Percentiles rank a stretch among this genome's conserved stretches.
Evolutionary conservation across 30 jellyfish, hydroid and myxozoan species (phyloP).

Genomic region (Pelagia noctiluca): DNA sequence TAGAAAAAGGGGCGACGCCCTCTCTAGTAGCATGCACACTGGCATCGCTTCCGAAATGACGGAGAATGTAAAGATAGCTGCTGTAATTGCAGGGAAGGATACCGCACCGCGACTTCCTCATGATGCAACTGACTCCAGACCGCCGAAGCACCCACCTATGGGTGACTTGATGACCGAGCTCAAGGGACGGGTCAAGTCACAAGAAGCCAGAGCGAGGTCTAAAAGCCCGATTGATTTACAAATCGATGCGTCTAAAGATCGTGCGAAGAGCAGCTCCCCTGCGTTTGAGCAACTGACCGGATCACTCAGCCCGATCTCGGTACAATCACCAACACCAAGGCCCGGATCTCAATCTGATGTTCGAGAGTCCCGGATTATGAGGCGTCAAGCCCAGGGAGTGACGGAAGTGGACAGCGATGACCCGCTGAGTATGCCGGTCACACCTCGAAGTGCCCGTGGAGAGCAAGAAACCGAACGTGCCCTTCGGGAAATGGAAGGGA

Average conservation of each 20-base stretch:
- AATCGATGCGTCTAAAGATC: background rate
- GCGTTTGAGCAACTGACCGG: background rate
- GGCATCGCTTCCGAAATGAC: constrained; percentile 69
- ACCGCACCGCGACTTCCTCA: constrained; percentile 23
- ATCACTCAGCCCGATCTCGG: background rate
- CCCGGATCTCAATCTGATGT: constrained; percentile 31
- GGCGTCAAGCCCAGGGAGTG: constrained; percentile 66
- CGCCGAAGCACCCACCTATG: constrained; percentile 33
- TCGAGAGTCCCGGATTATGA: constrained; percentile 61
- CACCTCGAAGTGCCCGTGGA: constrained; percentile 63
- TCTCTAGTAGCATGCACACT: constrained; percentile 15
- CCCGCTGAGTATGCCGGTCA: constrained; percentile 19
- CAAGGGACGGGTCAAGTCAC: constrained; percentile 41
- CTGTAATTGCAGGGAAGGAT: constrained; percentile 41
- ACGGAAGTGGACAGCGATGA: constrained; percentile 44
- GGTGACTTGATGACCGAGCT: constrained; percentile 56
- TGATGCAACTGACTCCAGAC: background rate
- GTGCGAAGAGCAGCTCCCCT: background rate
- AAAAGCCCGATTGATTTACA: background rate
- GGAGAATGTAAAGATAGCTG: constrained; percentile 62
- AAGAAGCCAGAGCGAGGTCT: constrained; percentile 24
- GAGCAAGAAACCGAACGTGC: constrained; percentile 43
- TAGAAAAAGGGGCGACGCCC: background rate
- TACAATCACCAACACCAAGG: background rate
- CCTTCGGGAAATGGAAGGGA: constrained; percentile 73